Evolutionary conservation across 2,888 invertebrate species (phyloP).

Genomic region (Eupithecia inturbata): DNA sequence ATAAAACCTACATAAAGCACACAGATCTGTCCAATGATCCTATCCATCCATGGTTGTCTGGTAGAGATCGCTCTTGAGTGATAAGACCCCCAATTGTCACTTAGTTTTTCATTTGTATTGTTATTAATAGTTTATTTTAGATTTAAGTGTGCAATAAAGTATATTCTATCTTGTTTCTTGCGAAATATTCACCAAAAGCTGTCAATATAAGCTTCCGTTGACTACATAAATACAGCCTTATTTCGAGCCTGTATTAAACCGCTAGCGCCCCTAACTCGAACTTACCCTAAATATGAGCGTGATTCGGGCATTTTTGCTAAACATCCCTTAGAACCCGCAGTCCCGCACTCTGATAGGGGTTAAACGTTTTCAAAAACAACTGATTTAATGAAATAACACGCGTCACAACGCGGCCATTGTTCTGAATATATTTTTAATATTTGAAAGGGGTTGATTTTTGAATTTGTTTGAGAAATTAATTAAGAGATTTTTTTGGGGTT

Average conservation of each 20-base stretch:
- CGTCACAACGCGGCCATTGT: constrained; percentile 17
- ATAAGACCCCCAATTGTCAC: no score
- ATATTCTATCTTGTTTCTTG: no score
- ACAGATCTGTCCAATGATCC: no score
- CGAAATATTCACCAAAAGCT: no score
- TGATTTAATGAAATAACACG: constrained; percentile 47
- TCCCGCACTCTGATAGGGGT: constrained; percentile 57
- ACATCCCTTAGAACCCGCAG: constrained; percentile 47
- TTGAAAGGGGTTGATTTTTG: constrained; percentile 6
- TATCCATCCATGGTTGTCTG: no score
- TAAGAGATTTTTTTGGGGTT: constrained; percentile 5
- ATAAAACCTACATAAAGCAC: no score
- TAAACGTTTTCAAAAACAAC: constrained; percentile 47
- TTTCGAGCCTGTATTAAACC: constrained; percentile 14
- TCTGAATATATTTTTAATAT: constrained; percentile 6
- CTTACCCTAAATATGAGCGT: constrained; percentile 46
- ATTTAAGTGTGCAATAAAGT: no score
- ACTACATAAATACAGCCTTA: neutral
- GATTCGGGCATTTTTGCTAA: constrained; percentile 60
- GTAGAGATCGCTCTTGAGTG: no score
- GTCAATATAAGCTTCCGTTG: no score
- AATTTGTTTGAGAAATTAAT: constrained; percentile 13
- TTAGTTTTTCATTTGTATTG: no score
- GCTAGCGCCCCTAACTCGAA: constrained; percentile 28
- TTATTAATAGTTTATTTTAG: no score